A percentile compares a stretch with the other conserved stretches of the same genome.
These are phyloP conservation scores for Formica aserva DNA, from an alignment of 2,888 invertebrate species.

Conservation along the genomic window DNA sequence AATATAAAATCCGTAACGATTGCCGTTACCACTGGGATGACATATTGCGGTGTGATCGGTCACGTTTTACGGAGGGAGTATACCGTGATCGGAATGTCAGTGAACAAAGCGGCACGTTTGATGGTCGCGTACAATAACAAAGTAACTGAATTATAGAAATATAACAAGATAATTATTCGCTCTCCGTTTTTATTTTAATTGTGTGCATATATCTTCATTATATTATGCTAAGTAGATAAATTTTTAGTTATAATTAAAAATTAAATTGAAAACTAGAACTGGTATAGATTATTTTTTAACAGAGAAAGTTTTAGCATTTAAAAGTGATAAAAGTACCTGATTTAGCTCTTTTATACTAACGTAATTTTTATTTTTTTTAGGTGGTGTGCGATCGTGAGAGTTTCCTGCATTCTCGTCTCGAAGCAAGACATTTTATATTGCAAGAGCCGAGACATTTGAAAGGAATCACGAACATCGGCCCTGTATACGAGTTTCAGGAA, in stretches of 20 bases:
- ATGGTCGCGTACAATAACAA: constrained; percentile 89
- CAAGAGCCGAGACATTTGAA: constrained; percentile 88
- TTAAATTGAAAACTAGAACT: background rate
- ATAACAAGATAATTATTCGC: constrained; percentile 5
- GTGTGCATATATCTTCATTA: background rate
- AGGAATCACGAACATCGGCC: constrained; percentile 89
- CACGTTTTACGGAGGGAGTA: constrained; percentile 91
- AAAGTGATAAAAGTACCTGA: background rate
- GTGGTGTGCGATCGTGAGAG: constrained; percentile 89
- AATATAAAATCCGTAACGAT: constrained; percentile 88
- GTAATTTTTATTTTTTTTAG: constrained; percentile 66
- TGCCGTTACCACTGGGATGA: constrained; percentile 90
- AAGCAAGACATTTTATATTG: constrained; percentile 88
- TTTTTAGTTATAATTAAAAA: background rate
- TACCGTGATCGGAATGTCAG: constrained; percentile 90
- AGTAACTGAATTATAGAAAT: constrained; percentile 83
- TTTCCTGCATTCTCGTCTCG: constrained; percentile 89
- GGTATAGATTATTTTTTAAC: background rate
- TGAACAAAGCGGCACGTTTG: constrained; percentile 91
- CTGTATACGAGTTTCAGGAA: constrained; percentile 89
- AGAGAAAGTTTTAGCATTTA: background rate
- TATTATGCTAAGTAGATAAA: background rate
- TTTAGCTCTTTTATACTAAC: background rate
- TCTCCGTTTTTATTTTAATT: background rate
- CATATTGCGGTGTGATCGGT: constrained; percentile 92